phyloP scores from a whole-genome alignment of 2,888 invertebrate species.

The Hedya salicella region DNA sequence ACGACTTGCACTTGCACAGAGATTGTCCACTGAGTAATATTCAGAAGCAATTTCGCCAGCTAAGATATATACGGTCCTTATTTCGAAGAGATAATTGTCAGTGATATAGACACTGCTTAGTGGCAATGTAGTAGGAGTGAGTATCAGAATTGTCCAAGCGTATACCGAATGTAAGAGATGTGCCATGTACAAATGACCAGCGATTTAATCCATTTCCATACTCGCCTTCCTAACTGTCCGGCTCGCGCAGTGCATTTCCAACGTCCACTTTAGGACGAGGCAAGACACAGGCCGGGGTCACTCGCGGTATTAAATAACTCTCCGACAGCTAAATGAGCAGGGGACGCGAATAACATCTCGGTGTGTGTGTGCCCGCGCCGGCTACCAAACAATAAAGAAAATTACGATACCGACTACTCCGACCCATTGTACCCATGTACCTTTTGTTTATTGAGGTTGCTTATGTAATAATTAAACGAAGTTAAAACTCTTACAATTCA shows the following conservation, averaged over 20 bases:
- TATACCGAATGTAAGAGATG: neutral
- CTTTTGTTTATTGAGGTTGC: constrained; percentile 56
- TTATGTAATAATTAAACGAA: constrained; percentile 37
- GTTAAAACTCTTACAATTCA: constrained; percentile 18
- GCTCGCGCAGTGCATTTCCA: constrained; percentile 80
- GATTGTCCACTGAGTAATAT: too few species aligned
- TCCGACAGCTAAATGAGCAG: constrained; percentile 82
- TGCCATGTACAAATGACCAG: neutral
- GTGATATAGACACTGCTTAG: too few species aligned
- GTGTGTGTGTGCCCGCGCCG: constrained; percentile 66
- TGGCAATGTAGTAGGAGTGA: too few species aligned
- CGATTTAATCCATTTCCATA: constrained; percentile 28
- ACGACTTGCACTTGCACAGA: too few species aligned
- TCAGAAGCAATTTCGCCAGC: too few species aligned
- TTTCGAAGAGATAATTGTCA: too few species aligned
- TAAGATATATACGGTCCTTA: too few species aligned
- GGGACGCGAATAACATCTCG: constrained; percentile 69
- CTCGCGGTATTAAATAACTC: constrained; percentile 82
- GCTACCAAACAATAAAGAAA: constrained; percentile 69
- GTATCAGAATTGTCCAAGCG: too few species aligned
- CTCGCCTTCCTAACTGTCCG: constrained; percentile 63
- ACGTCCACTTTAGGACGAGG: constrained; percentile 52
- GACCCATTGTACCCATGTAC: constrained; percentile 51
- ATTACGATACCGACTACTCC: constrained; percentile 68
- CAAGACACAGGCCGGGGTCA: constrained; percentile 73